Evolutionary conservation across 2,888 invertebrate species (phyloP).

Genomic region (Erebia palarica): DNA sequence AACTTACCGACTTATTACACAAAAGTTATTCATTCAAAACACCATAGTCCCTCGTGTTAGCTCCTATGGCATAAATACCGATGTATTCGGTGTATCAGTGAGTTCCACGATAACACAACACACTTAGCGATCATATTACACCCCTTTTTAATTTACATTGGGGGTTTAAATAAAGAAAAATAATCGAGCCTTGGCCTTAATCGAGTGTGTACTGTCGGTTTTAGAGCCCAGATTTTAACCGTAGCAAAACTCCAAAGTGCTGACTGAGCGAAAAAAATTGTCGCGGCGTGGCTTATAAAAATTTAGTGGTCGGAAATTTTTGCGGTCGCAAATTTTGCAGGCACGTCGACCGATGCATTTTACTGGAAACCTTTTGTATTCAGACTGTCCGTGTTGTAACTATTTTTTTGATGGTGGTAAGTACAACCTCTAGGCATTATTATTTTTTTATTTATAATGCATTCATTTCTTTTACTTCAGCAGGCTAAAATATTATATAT

Average conservation of each 20-base stretch:
- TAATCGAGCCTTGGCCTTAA: conserved; percentile 52
- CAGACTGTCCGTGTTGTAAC: conserved; percentile 1
- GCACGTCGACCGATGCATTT: conserved; percentile 31
- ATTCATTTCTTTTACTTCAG: too few relatives aligned
- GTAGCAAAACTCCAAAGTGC: conserved; percentile 56
- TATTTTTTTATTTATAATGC: not conserved
- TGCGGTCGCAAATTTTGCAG: conserved; percentile 27
- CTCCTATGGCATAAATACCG: too few relatives aligned
- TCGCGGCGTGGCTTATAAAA: conserved; percentile 46
- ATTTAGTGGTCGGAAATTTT: conserved; percentile 37
- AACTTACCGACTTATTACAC: too few relatives aligned
- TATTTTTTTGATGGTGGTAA: conserved; percentile 18
- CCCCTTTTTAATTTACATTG: too few relatives aligned
- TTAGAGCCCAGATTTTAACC: conserved; percentile 62
- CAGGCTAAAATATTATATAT: too few relatives aligned
- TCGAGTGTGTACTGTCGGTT: conserved; percentile 50
- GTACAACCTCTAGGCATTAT: conserved; percentile 2
- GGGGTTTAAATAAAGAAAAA: not conserved
- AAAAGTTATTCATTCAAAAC: too few relatives aligned
- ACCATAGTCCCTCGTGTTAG: too few relatives aligned
- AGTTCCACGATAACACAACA: too few relatives aligned
- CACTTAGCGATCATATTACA: not conserved
- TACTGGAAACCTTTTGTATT: conserved; percentile 18
- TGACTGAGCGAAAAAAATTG: conserved; percentile 57
- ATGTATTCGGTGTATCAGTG: too few relatives aligned